Conservation (phyloP, 2,113 vertebrate genomes). For the Colaptes auratus region DNA sequence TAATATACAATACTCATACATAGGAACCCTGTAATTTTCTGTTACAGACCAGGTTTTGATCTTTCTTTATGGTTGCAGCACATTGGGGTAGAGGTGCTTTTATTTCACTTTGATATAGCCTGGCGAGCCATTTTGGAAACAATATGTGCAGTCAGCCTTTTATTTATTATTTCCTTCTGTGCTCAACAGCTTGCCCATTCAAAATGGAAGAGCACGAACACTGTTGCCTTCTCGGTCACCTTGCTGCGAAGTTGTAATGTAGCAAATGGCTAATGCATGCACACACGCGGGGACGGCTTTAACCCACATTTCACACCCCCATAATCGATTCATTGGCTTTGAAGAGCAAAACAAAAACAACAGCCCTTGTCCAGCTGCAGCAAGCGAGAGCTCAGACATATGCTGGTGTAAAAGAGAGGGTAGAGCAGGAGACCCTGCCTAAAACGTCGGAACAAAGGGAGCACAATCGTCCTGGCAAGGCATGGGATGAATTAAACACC, state of each 20-base stretch:
- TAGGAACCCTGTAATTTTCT: background rate
- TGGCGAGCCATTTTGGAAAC: background rate
- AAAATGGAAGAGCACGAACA: background rate
- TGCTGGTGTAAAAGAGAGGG: constrained; percentile 80
- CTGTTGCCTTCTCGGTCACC: constrained; percentile 38
- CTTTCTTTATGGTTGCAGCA: background rate
- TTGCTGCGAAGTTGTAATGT: constrained; percentile 61
- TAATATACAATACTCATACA: background rate
- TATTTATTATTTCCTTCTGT: constrained; percentile 74
- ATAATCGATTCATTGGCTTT: constrained; percentile 69
- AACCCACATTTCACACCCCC: constrained; percentile 57
- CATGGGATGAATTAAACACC: constrained; percentile 92
- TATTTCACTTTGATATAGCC: background rate
- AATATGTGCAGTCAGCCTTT: background rate
- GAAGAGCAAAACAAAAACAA: constrained; percentile 53
- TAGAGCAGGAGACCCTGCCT: constrained; percentile 61
- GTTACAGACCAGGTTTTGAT: background rate
- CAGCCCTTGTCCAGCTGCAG: constrained; percentile 87
- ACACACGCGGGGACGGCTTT: constrained; percentile 22
- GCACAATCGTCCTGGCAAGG: constrained; percentile 81
- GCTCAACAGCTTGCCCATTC: constrained; percentile 65
- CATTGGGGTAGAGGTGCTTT: background rate
- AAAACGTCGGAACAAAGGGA: constrained; percentile 87
- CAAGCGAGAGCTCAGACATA: constrained; percentile 86
- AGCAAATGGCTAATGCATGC: constrained; percentile 73